Percentiles rank a stretch among this genome's conserved stretches.
phyloP scores from a whole-genome alignment of 2,797 vertebrate species.

The Premnoplex brunnescens region DNA sequence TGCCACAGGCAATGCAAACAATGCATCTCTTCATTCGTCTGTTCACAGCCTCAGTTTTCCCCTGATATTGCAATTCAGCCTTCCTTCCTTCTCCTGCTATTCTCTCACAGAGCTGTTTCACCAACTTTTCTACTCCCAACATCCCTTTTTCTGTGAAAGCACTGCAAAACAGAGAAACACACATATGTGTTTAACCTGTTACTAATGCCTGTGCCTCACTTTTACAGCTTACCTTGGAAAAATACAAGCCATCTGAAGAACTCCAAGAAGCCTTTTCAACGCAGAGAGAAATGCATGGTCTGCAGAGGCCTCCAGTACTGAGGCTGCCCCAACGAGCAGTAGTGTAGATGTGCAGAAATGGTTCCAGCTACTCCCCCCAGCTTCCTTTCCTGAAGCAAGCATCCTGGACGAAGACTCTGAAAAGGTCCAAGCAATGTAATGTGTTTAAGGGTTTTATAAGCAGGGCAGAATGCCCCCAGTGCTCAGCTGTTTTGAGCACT shows the following conservation, averaged over 20 bases:
- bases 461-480: not conserved
- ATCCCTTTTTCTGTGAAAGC: not conserved
- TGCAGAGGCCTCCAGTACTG: not conserved
- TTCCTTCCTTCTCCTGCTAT: constrained; percentile 5
- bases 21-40: not conserved
- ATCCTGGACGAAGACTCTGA: not conserved
- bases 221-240: not conserved
- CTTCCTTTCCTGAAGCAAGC: not conserved
- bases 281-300: not conserved
- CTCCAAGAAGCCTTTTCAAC: not conserved
- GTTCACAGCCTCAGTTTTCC: not conserved
- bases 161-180: not conserved
- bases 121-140: not conserved
- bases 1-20: not conserved
- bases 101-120: not conserved
- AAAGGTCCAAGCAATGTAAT: not conserved
- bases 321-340: not conserved
- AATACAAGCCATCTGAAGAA: not conserved
- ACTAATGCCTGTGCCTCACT: not conserved
- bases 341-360: not conserved
- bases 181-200: not conserved
- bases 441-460: not conserved
- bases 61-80: not conserved
- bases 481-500: not conserved
- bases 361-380: not conserved